phyloP scores from a whole-genome alignment of 2,888 invertebrate genomes.

The Adela reaumurella region DNA sequence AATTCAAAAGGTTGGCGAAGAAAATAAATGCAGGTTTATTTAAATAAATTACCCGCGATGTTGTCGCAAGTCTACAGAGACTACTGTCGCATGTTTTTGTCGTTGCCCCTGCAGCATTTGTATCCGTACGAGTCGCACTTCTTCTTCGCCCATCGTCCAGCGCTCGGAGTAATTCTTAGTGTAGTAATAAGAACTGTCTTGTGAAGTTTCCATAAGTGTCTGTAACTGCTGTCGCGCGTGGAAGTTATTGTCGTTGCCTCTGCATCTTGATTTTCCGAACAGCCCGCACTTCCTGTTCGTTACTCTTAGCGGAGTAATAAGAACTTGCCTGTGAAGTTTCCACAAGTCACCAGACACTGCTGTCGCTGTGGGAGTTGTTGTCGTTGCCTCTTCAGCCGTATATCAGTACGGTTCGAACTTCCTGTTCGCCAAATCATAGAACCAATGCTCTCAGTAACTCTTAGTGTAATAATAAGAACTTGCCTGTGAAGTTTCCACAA shows the following conservation, averaged over 20 bases:
- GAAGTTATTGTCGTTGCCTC: slow-evolving; percentile 87
- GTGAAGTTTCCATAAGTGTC: slow-evolving; percentile 56
- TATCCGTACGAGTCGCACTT: too few relatives aligned
- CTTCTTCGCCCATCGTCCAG: too few relatives aligned
- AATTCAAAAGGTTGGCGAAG: too few relatives aligned
- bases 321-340: slow-evolving; percentile 41
- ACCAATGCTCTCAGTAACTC: slow-evolving; percentile 81
- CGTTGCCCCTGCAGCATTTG: too few relatives aligned
- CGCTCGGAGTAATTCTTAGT: too few relatives aligned
- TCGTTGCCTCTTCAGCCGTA: slow-evolving; percentile 87
- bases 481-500: slow-evolving; percentile 55
- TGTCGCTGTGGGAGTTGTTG: slow-evolving; percentile 80
- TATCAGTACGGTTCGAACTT: slow-evolving; percentile 82
- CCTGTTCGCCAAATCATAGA: slow-evolving; percentile 75
- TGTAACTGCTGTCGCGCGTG: slow-evolving; percentile 67
- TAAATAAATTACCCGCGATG: too few relatives aligned
- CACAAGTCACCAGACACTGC: slow-evolving; percentile 66
- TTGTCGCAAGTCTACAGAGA: too few relatives aligned
- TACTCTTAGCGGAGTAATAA: slow-evolving; percentile 8
- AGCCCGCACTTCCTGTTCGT: slow-evolving; percentile 80
- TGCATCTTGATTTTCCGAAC: slow-evolving; percentile 88
- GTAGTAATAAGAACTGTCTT: too few relatives aligned
- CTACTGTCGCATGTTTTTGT: too few relatives aligned
- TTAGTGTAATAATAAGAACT: slow-evolving; percentile 8
- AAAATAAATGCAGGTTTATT: too few relatives aligned